Evolutionary conservation across 2,888 invertebrate genomes (phyloP).

Genomic region (Autographa gamma): DNA sequence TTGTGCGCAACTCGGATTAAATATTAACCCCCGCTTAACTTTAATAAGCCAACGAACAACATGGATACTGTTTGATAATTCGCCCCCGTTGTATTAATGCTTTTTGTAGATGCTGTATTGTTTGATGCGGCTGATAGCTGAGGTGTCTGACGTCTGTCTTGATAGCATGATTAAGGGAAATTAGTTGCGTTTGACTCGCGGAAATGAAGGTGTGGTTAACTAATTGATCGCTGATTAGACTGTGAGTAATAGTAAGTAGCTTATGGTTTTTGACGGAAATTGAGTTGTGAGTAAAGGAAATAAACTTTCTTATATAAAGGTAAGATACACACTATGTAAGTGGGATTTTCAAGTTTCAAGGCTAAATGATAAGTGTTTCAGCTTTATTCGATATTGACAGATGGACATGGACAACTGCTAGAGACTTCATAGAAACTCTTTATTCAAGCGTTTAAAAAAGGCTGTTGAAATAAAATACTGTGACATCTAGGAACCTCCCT

Average conservation of each 20-base stretch:
- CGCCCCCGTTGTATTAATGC: constrained; percentile 51
- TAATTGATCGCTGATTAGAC: not conserved
- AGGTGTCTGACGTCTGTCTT: not conserved
- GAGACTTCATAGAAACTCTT: no score
- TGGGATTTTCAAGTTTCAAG: no score
- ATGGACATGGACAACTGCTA: no score
- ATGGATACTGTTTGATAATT: constrained; percentile 66
- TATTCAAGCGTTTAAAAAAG: not conserved
- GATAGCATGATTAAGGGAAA: not conserved
- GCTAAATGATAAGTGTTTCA: no score
- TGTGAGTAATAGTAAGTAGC: not conserved
- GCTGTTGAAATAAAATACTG: not conserved
- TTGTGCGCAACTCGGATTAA: constrained; percentile 69
- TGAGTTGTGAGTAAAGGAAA: not conserved
- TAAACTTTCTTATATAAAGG: no score
- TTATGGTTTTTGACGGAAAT: not conserved
- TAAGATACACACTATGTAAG: not conserved
- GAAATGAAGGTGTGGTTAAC: not conserved
- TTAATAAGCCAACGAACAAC: constrained; percentile 72
- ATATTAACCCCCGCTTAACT: constrained; percentile 73
- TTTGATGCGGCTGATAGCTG: constrained; percentile 9
- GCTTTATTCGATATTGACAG: no score
- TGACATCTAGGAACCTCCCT: not conserved
- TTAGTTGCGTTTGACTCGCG: not conserved
- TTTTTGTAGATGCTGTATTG: constrained; percentile 38